A percentile compares a stretch with the other conserved stretches of the same genome.
Conservation (phyloP, 2,888 invertebrate species). For the Allolobophora icterica region DNA sequence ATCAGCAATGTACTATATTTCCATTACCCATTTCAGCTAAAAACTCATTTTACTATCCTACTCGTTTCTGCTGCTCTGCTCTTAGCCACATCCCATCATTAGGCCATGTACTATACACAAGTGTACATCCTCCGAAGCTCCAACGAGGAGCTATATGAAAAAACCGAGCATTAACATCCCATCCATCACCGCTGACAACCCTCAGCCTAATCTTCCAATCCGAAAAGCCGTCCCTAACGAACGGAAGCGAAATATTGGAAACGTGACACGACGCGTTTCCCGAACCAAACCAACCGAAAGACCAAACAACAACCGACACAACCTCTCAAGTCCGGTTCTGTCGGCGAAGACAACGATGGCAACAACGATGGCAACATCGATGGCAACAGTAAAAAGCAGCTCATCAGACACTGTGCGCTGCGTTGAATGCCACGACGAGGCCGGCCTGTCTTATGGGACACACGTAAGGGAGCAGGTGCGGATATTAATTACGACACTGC, state of each 20-base stretch:
- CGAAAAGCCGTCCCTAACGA: neutral
- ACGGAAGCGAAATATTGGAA: neutral
- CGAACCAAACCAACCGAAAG: neutral
- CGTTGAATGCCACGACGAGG: neutral
- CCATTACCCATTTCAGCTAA: too few relatives aligned
- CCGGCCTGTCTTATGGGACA: neutral
- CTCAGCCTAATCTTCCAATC: constrained; percentile 15
- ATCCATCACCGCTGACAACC: constrained; percentile 11
- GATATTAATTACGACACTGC: neutral
- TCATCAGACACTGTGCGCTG: neutral
- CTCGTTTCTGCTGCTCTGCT: too few relatives aligned
- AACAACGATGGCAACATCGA: too few relatives aligned
- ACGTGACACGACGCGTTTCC: neutral
- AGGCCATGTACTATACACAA: neutral
- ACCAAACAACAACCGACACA: neutral
- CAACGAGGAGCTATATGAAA: neutral
- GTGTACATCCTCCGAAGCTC: neutral
- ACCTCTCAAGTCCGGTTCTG: neutral
- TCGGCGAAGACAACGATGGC: neutral
- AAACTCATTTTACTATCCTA: too few relatives aligned
- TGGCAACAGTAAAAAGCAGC: neutral
- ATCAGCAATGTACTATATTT: too few relatives aligned
- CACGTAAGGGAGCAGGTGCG: neutral
- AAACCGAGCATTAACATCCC: neutral
- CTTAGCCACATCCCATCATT: too few relatives aligned